Conservation (phyloP, 1,140 invertebrate species). For the Scaptomyza graminum region DNA sequence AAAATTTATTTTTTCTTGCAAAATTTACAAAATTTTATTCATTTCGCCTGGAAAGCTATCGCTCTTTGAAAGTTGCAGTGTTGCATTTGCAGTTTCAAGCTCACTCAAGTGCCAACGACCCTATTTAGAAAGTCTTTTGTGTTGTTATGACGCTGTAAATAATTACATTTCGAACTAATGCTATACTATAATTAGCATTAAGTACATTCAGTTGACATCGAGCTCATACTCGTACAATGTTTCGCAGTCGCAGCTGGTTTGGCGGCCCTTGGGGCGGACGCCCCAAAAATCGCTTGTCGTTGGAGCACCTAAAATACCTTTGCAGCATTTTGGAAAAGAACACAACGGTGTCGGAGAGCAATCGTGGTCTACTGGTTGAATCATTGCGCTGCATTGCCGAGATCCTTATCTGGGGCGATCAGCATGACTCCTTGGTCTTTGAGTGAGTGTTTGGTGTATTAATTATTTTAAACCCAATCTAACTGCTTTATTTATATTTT, state of each 20-base stretch:
- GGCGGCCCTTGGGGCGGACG: conserved; percentile 91
- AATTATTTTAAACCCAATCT: conserved; percentile 47
- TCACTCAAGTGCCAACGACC: conserved; percentile 22
- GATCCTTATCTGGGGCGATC: conserved; percentile 99
- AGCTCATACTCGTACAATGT: conserved; percentile 85
- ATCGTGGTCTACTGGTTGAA: conserved; percentile 97
- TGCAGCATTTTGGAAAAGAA: conserved; percentile 98
- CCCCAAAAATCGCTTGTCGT: conserved; percentile 97
- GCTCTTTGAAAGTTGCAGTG: not conserved
- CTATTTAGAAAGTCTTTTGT: conserved; percentile 21
- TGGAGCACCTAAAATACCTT: conserved; percentile 98
- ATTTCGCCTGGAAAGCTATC: not conserved
- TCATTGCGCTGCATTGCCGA: conserved; percentile 98
- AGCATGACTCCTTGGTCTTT: conserved; percentile 99
- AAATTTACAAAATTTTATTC: conserved; percentile 45
- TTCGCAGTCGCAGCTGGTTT: conserved; percentile 94
- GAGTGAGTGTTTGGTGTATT: conserved; percentile 91
- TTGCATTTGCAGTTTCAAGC: conserved; percentile 2
- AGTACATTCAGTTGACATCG: conserved; percentile 25
- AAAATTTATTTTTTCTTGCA: conserved; percentile 11
- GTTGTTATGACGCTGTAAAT: conserved; percentile 27
- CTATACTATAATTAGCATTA: conserved; percentile 22
- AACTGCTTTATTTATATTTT: conserved; percentile 56
- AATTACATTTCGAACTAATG: conserved; percentile 23
- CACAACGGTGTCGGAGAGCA: conserved; percentile 97